Evolutionary conservation across 2,888 invertebrate genomes (phyloP), one percentile per base, ranked within the genome.

Genomic region (Coremacera marginata): DNA sequence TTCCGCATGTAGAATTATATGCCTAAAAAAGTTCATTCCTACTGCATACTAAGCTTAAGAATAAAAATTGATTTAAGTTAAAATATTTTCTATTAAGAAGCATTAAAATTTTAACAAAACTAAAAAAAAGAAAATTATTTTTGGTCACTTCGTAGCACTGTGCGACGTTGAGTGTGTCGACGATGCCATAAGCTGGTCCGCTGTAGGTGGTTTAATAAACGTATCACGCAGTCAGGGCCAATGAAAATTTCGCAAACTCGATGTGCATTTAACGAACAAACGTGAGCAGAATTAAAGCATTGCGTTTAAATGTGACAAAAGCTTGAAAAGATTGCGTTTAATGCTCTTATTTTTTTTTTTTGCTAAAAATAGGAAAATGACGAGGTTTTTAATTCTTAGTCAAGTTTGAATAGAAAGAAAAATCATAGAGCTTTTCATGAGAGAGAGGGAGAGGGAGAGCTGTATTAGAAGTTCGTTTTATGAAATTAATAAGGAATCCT

Each of bases 201-300:
- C 67, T 67, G 67, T 37, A 22, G 34, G 37, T 68, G 51, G 51
- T 22, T 68, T 68, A 49, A 68, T 51, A 68, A 68, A 25, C 68
- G 68, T 51, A 49, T 51, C 68, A 68, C 68, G 68, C 68, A 49
- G 22, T 51, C 68, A 68, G 9, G 68, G 68, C 25, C 68, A 31
- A 25, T 34, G 27, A 51, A 51, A 31, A 31, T 63, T 63, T 63
- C 63, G 34, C 34, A 31, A n/a, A 44, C 44, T 44, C 44, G 14
- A 2, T 44, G 44, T 44, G 44, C 44, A 44, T 44, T 44, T 11
- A 44, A 22, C 22, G 57, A 31, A 31, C 31, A 5, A 60, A 60
- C 25, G 27, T 27, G 57, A 25, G 25, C 22, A 31, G 34, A 27
- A 31, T 63, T 14, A 63, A 63, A n/a, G 11, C 8, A 27, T n/a